Percentiles rank a stretch among this genome's conserved stretches.
phyloP scores from a whole-genome alignment of 2,113 vertebrate genomes.

The Mirounga angustirostris region DNA sequence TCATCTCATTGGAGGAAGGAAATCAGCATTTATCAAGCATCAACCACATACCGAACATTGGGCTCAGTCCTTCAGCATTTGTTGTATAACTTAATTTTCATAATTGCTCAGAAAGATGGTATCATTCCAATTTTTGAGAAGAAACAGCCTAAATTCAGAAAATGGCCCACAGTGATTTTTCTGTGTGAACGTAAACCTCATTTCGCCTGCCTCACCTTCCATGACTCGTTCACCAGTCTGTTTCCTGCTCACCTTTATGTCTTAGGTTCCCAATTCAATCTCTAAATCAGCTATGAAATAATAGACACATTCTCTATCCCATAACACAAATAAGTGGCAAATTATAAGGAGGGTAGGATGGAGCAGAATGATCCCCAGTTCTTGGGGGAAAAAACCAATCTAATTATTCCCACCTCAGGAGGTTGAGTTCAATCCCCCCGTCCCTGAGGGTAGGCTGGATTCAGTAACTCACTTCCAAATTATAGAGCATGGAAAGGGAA shows the following conservation, averaged over 20 bases:
- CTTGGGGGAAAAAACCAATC: background rate
- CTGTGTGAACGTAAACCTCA: background rate
- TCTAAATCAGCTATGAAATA: background rate
- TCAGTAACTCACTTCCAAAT: background rate
- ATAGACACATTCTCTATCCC: background rate
- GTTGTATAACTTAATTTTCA: background rate
- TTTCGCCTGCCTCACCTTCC: background rate
- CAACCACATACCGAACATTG: background rate
- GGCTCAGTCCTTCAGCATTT: background rate
- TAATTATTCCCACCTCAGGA: background rate
- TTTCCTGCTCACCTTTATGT: background rate
- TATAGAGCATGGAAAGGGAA: background rate
- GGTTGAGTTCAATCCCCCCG: background rate
- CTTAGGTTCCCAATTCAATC: background rate
- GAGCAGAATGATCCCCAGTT: background rate
- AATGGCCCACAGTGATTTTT: background rate
- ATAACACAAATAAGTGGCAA: background rate
- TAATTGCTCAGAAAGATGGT: background rate
- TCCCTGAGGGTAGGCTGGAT: background rate
- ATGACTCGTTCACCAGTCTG: background rate
- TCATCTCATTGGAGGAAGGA: background rate
- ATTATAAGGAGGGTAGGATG: background rate
- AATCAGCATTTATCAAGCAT: background rate
- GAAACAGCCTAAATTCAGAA: background rate
- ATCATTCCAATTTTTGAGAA: background rate